Evolutionary conservation across 1,140 invertebrate genomes (phyloP).

Genomic region (Ceratosolen solmsi): DNA sequence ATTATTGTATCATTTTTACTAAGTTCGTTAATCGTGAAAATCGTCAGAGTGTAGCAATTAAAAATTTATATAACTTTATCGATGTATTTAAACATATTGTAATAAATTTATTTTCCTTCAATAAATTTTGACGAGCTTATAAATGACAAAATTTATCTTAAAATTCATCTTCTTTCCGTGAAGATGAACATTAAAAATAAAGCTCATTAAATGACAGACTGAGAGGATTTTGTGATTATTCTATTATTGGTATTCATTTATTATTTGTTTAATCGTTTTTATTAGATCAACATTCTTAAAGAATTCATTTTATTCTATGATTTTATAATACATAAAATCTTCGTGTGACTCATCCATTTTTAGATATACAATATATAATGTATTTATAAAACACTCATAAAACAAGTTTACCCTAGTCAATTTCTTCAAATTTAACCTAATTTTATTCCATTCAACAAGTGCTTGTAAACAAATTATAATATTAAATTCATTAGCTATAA

Average conservation of each 20-base stretch:
- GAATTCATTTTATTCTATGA: slow-evolving; percentile 23
- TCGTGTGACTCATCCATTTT: not conserved
- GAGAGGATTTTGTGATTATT: not conserved
- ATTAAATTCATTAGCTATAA: too few species aligned
- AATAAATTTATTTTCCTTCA: not conserved
- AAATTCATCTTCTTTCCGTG: not conserved
- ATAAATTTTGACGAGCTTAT: not conserved
- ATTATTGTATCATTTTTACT: too few species aligned
- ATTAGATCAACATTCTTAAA: slow-evolving; percentile 3
- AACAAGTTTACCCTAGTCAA: not conserved
- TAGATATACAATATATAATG: not conserved
- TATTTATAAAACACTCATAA: not conserved
- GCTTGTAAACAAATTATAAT: too few species aligned
- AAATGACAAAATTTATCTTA: not conserved
- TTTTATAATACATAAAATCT: not conserved
- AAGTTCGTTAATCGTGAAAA: too few species aligned
- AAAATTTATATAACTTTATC: too few species aligned
- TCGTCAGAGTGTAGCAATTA: too few species aligned
- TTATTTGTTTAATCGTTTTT: slow-evolving; percentile 10
- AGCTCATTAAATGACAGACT: not conserved
- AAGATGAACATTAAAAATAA: not conserved
- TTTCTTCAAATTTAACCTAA: too few species aligned
- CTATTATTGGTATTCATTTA: slow-evolving; percentile 30
- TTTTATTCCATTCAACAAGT: too few species aligned
- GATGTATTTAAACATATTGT: too few species aligned